These are phyloP conservation scores for Agriopis marginaria DNA, from an alignment of 2,888 invertebrate species.

Conservation along the genomic window DNA sequence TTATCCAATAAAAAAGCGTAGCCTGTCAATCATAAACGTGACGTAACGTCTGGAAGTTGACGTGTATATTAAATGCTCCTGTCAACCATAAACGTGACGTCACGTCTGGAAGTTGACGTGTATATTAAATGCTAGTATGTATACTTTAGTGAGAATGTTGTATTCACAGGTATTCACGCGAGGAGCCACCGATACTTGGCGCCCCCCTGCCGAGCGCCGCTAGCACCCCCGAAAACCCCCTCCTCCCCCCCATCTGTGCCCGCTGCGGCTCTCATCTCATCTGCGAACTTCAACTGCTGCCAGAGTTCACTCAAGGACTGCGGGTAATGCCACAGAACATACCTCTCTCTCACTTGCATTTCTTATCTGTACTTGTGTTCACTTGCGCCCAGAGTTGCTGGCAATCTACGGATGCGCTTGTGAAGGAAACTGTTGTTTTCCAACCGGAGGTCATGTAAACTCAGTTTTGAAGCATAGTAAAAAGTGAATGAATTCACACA, in stretches of 20 bases:
- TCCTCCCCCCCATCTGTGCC: constrained; percentile 81
- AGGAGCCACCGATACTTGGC: constrained; percentile 89
- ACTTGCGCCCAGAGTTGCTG: constrained; percentile 95
- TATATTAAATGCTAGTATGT: no score
- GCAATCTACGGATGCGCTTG: constrained; percentile 89
- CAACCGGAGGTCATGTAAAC: constrained; percentile 89
- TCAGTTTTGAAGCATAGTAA: no score
- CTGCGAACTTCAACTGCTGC: constrained; percentile 94
- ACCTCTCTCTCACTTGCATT: constrained; percentile 89
- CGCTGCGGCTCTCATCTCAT: constrained; percentile 90
- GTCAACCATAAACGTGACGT: no score
- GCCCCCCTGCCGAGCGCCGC: constrained; percentile 87
- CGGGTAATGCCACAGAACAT: constrained; percentile 83
- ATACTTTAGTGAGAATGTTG: background rate
- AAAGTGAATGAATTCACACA: no score
- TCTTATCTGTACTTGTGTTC: constrained; percentile 94
- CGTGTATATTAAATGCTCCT: no score
- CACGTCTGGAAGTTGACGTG: no score
- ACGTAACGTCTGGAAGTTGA: no score
- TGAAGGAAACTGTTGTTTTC: constrained; percentile 90
- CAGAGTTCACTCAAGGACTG: constrained; percentile 91
- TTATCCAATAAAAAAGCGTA: no score
- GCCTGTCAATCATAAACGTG: no score
- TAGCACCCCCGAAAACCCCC: constrained; percentile 62
- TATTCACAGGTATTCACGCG: constrained; percentile 90